These are phyloP conservation scores for Morpho deidamia DNA, from an alignment of 2,888 invertebrate genomes.

Conservation along the genomic window DNA sequence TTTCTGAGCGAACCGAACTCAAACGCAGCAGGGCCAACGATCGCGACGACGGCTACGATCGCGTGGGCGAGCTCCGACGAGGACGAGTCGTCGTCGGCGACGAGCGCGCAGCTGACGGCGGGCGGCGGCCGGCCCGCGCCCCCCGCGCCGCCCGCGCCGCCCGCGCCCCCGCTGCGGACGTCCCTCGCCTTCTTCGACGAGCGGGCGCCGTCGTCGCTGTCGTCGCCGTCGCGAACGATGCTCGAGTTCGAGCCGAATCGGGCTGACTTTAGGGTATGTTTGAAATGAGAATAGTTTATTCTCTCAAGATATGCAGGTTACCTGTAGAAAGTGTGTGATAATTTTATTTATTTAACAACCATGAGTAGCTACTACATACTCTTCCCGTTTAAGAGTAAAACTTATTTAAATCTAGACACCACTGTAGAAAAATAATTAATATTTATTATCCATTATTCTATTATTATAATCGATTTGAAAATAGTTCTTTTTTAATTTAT, in stretches of 20 bases:
- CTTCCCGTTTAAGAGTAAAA: too few species aligned
- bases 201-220: neutral
- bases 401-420: too few species aligned
- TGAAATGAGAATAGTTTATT: neutral
- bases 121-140: neutral
- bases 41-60: neutral
- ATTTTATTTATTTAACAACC: too few species aligned
- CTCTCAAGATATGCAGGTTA: too few species aligned
- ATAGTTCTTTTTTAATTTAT: too few species aligned
- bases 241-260: slow-evolving; percentile 55
- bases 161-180: neutral
- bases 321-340: too few species aligned
- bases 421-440: too few species aligned
- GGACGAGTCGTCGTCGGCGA: slow-evolving; percentile 5
- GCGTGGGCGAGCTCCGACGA: neutral
- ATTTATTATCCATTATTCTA: too few species aligned
- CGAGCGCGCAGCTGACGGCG: neutral
- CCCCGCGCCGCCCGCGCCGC: neutral
- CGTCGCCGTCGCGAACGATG: slow-evolving; percentile 1
- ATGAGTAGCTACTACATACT: too few species aligned
- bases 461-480: too few species aligned
- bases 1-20: too few species aligned
- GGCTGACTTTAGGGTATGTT: slow-evolving; percentile 52
- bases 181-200: neutral
- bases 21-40: too few species aligned